Conservation (phyloP, 2,888 invertebrate species). For the Ochlodes sylvanus region DNA sequence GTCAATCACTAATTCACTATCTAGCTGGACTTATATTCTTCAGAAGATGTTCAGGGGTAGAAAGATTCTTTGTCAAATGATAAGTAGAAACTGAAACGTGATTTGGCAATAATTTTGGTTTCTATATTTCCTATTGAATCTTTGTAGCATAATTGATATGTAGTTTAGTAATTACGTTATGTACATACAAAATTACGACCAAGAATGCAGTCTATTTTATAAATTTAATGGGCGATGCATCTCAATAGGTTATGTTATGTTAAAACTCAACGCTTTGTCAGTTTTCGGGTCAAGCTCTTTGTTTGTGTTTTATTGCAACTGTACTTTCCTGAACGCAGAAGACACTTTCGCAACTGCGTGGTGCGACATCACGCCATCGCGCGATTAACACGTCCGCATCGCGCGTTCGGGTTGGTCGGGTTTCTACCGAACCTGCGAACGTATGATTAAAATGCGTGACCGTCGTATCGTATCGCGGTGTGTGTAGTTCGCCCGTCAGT, state of each 20-base stretch:
- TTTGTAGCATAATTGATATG: too few species aligned
- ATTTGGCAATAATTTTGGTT: too few species aligned
- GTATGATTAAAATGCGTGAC: constrained; percentile 51
- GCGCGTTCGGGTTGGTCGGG: constrained; percentile 35
- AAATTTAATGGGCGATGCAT: background rate
- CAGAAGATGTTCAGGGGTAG: too few species aligned
- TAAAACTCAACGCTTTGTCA: constrained; percentile 21
- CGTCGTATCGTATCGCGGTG: constrained; percentile 28
- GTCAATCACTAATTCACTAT: too few species aligned
- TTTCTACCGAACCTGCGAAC: constrained; percentile 47
- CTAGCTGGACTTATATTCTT: too few species aligned
- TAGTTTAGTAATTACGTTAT: too few species aligned
- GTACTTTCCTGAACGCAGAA: constrained; percentile 39
- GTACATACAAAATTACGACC: too few species aligned
- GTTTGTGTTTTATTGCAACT: constrained; percentile 34
- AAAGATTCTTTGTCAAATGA: too few species aligned
- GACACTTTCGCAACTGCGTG: constrained; percentile 68
- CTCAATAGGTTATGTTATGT: background rate
- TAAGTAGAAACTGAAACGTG: too few species aligned
- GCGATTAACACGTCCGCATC: constrained; percentile 60
- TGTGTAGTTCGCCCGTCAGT: constrained; percentile 23
- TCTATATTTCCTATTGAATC: too few species aligned
- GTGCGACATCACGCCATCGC: constrained; percentile 74
- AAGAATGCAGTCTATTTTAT: too few species aligned
- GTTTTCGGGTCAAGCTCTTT: constrained; percentile 38